Conservation (phyloP, 2,113 vertebrate genomes). For the Ceratotherium simum region DNA sequence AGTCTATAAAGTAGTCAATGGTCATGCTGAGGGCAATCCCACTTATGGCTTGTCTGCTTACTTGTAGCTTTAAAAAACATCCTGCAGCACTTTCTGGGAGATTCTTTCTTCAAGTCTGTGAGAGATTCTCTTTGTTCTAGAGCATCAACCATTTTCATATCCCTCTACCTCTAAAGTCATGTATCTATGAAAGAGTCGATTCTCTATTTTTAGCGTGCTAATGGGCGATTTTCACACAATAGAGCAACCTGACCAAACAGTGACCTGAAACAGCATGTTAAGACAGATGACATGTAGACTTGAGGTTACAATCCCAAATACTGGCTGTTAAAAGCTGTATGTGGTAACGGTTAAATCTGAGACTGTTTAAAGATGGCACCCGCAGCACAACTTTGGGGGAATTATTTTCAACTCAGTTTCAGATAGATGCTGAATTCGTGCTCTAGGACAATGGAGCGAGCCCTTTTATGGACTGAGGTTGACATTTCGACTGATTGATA, state of each 20-base stretch:
- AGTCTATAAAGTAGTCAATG: neutral
- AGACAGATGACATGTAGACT: constrained; percentile 45
- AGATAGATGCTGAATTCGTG: neutral
- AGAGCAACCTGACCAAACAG: constrained; percentile 52
- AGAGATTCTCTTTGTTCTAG: constrained; percentile 54
- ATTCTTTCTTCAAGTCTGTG: constrained; percentile 31
- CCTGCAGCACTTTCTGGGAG: neutral
- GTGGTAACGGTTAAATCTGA: constrained; percentile 38
- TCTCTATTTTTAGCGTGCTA: constrained; percentile 68
- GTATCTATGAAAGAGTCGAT: constrained; percentile 35
- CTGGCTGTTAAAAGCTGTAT: constrained; percentile 63
- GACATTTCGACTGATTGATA: constrained; percentile 61
- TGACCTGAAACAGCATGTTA: constrained; percentile 63
- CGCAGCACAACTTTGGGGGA: constrained; percentile 9
- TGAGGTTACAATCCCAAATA: neutral
- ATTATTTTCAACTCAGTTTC: constrained; percentile 59
- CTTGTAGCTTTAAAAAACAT: neutral
- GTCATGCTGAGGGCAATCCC: neutral
- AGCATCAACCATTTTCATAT: constrained; percentile 48
- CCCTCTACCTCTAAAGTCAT: constrained; percentile 27
- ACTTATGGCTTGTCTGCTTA: neutral
- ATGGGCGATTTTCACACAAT: constrained; percentile 71
- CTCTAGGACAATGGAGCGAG: constrained; percentile 29
- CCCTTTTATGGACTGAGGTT: constrained; percentile 40
- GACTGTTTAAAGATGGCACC: constrained; percentile 54